Evolutionary conservation across 2,797 vertebrate genomes (phyloP), one percentile per base, ranked within the genome.

Genomic region (Gallinago stenura): DNA sequence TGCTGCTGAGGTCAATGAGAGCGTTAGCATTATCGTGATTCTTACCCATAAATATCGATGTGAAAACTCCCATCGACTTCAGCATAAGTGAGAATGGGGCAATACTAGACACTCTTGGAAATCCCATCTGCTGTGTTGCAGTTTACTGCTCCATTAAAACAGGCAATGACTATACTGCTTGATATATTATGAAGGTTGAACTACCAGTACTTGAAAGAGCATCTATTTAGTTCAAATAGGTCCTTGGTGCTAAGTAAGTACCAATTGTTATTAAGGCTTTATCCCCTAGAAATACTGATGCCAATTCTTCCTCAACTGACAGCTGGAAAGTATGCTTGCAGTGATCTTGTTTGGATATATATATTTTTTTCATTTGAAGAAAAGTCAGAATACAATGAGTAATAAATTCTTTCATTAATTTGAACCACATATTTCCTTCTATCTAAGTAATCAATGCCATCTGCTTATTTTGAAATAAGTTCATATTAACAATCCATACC

Each of bases 1-100:
- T 84, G 72, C 85, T 88, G 88, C 70, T 79, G 73, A 89, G 86
- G 89, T 91, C 87, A 91, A 19, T 39, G 70, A 80, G 10, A 84
- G n/a, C 70, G 69, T 35, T 54, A 43, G 58, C 22, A 43, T 83
- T 70, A 62, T 46, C 8, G 3, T 84, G 80, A 86, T 89, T 77
- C 83, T 68, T 30, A 15, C 39, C 66, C 66, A 78, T 94, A 91
- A 95, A 91, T 78, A 92, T 80, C 3, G 1, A 88, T n/a, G 85
- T 65, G 69, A 66, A 90, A 93, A 76, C 62, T 89, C 84, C 66
- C 30, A 83, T 31, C 3, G 17, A 51, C 73, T 83, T 58, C 89
- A 66, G 69, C 4, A 0, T 13, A 53, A 96, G 54, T 0, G 15
- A 92, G 66, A 68, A 50, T 31, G 84, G 65, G 46, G 69, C 60